Conservation (phyloP, 2,888 invertebrate species). For the Electrophaes corylata region DNA sequence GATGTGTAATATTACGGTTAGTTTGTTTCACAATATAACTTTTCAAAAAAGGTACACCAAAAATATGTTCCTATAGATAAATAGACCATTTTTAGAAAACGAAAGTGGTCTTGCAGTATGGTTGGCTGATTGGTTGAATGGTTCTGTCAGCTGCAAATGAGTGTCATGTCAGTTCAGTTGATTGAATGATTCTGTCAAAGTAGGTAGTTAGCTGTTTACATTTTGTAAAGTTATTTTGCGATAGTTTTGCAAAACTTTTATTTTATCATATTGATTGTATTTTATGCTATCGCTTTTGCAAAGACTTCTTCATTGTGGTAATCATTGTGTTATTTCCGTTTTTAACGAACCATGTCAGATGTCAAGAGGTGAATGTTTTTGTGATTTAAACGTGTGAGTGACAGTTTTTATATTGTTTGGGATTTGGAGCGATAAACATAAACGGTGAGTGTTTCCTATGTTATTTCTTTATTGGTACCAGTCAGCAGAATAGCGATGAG, state of each 20-base stretch:
- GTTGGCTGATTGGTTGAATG: background rate
- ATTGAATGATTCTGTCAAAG: slow-evolving; percentile 79
- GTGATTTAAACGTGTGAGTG: slow-evolving; percentile 77
- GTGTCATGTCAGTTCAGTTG: slow-evolving; percentile 77
- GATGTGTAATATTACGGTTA: no score
- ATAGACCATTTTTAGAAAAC: no score
- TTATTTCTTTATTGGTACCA: slow-evolving; percentile 43
- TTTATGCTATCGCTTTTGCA: slow-evolving; percentile 74
- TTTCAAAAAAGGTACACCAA: no score
- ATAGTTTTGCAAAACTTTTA: slow-evolving; percentile 80
- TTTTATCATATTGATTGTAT: slow-evolving; percentile 77
- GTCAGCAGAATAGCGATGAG: slow-evolving; percentile 28
- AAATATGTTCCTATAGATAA: no score
- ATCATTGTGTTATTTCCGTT: slow-evolving; percentile 64
- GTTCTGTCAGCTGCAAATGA: slow-evolving; percentile 60
- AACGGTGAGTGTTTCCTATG: slow-evolving; percentile 75
- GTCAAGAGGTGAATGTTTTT: slow-evolving; percentile 83
- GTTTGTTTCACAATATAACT: no score
- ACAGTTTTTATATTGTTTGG: slow-evolving; percentile 81
- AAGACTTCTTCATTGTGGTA: slow-evolving; percentile 63
- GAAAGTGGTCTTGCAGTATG: slow-evolving; percentile 66
- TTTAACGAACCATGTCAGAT: slow-evolving; percentile 75
- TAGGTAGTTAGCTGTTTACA: slow-evolving; percentile 82
- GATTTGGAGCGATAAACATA: slow-evolving; percentile 77
- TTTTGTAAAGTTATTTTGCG: slow-evolving; percentile 83